These are phyloP conservation scores for Orius laevigatus DNA, from an alignment of 1,140 invertebrate species.

Conservation along the genomic window DNA sequence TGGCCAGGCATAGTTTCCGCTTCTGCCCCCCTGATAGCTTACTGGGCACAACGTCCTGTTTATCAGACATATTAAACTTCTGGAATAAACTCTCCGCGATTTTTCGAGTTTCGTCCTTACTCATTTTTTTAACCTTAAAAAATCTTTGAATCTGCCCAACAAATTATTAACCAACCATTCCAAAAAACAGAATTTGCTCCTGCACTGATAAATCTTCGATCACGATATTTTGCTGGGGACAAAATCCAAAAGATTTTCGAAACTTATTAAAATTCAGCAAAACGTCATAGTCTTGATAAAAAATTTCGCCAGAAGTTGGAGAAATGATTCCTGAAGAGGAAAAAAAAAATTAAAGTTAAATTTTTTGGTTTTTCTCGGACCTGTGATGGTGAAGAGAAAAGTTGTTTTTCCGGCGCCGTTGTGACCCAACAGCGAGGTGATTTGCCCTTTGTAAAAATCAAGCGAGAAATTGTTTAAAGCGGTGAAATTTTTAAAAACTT, in stretches of 20 bases:
- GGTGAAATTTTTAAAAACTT: conserved; percentile 14
- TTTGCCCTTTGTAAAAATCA: conserved; percentile 41
- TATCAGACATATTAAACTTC: neutral
- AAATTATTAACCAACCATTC: conserved; percentile 22
- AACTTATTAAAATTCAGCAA: conserved; percentile 32
- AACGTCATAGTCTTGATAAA: conserved; percentile 50
- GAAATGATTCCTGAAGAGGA: conserved; percentile 39
- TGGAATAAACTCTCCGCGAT: neutral
- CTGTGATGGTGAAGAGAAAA: conserved; percentile 68
- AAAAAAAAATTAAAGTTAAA: neutral
- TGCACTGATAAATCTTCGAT: conserved; percentile 42
- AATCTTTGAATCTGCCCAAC: too few relatives aligned
- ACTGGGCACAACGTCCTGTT: conserved; percentile 23
- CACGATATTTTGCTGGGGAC: conserved; percentile 50
- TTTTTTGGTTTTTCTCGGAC: conserved; percentile 14
- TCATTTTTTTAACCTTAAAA: neutral
- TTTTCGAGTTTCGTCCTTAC: neutral
- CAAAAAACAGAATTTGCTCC: conserved; percentile 44
- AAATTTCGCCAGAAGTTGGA: conserved; percentile 47
- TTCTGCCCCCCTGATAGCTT: conserved; percentile 54
- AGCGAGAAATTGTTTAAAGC: conserved; percentile 15
- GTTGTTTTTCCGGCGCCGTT: conserved; percentile 42
- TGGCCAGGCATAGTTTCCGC: conserved; percentile 44
- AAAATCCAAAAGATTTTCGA: conserved; percentile 39
- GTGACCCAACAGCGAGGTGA: conserved; percentile 61